Percentiles rank a stretch among this genome's conserved stretches.
Conservation (phyloP, 1,140 invertebrate species). For the Sesamia nonagrioides region DNA sequence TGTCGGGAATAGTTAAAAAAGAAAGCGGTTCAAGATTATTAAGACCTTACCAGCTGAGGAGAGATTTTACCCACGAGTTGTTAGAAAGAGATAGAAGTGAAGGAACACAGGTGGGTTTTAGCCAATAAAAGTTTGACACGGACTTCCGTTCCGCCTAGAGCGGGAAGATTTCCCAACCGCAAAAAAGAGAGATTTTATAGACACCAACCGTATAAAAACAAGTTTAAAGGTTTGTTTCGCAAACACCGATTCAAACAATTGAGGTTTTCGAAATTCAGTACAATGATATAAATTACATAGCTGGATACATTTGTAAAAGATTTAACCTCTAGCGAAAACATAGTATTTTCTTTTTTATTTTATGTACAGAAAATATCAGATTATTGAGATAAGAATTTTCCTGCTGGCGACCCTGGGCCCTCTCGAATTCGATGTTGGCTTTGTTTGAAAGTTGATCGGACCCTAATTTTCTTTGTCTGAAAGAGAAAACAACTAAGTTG, state of each 20-base stretch:
- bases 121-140: no score
- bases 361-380: slow-evolving; percentile 23
- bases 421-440: slow-evolving; percentile 54
- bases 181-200: no score
- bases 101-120: no score
- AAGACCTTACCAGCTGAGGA: no score
- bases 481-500: slow-evolving; percentile 52
- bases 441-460: slow-evolving; percentile 60
- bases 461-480: slow-evolving; percentile 57
- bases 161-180: no score
- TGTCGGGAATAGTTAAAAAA: no score
- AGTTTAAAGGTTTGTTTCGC: no score
- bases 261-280: not conserved
- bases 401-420: slow-evolving; percentile 21
- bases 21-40: no score
- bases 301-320: not conserved
- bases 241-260: not conserved
- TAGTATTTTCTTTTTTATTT: not conserved
- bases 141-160: no score
- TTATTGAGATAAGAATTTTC: slow-evolving; percentile 12
- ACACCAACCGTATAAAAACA: no score
- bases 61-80: no score
- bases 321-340: not conserved
- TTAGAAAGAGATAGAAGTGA: no score
- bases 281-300: not conserved